Evolutionary conservation across 2,113 vertebrate genomes (phyloP).

Genomic region (Xenopus tropicalis): UCB_Xtro_10.0 CM004449.2:68646001-68646500

Average conservation of each 20-base stretch:
- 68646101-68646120: neutral
- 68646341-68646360: too few relatives aligned
- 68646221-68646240: conserved; percentile 1
- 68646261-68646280: neutral
- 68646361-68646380: too few relatives aligned
- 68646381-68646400: too few relatives aligned
- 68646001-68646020: neutral
- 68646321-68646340: too few relatives aligned
- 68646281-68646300: neutral
- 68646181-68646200: conserved; percentile 4
- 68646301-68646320: neutral
- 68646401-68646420: too few relatives aligned
- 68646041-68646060: conserved; percentile 3
- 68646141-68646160: conserved; percentile 2
- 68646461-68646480: too few relatives aligned
- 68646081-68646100: neutral
- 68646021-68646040: neutral
- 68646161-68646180: neutral
- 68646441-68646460: too few relatives aligned
- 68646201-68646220: conserved; percentile 2
- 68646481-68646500: too few relatives aligned
- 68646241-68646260: neutral
- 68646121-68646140: conserved; percentile 8
- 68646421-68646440: too few relatives aligned
- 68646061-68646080: conserved; percentile 2